Base-by-base conservation (phyloP, 1,140 invertebrate species). In the Trichomalopsis sarcophagae region DNA sequence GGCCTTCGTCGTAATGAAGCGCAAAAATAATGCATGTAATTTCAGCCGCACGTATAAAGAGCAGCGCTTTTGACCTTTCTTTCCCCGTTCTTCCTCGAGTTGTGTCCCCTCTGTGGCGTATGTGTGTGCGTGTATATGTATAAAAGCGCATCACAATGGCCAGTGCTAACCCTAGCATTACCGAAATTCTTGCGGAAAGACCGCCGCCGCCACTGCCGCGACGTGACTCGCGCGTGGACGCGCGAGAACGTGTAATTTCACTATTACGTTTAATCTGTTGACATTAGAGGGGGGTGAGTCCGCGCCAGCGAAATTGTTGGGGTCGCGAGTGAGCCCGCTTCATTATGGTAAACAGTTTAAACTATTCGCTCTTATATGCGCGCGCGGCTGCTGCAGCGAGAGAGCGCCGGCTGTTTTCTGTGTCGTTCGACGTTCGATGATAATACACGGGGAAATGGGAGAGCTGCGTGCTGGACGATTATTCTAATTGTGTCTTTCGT, bases 231-330 rank as follows among this genome's bases (percentile, higher is more conserved):
- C 21, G 82, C 40, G 75, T 14, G n/a, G 36, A 30, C 62, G 68
- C 78, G 74, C 55, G 74, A 74, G 30, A 92, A 91, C 91, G 87
- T 92, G 92, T 92, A 92, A 93, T 93, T 93, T 92, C 90, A 92
- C 89, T 91, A 93, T 92, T 92, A 92, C 90, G 87, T 89, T 90
- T 92, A 92, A 93, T 93, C 92, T 92, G 92, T 93, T 93, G 92
- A 92, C 92, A 92, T 93, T 93, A 92, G 89, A 88, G 88, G 27
- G 55, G 74, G 86, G 87, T 87, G 79, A 90, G 88, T n/a, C 90
- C 86, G 69, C 44, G 13, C 66, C 33, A 50, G 23, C 84, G 69
- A 91, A 91, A 91, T 91, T 91, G 88, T 90, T 89, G 86, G 89
- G 87, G 71, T 86, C 85, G 74, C 86, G 73, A 80, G 27, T 79